Evolutionary conservation across 2,113 vertebrate genomes (phyloP), one percentile per base, ranked within the genome.

Genomic region (Gavia stellata): DNA sequence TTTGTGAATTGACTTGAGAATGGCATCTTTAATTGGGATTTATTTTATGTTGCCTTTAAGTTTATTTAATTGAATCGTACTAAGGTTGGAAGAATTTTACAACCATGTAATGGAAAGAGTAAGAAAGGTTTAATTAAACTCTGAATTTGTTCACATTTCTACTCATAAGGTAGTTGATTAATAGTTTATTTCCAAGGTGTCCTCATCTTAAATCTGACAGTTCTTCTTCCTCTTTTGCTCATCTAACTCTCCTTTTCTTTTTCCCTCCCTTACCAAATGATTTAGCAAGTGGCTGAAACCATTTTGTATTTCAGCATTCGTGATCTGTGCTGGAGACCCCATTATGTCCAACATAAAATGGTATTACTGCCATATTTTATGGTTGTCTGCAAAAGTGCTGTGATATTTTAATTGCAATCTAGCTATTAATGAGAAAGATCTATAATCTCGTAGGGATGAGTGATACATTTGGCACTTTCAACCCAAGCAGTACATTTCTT

Each of bases 381-480:
- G 68, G 70, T 70, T 87, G n/a, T 62, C 92, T 86, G 90, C 77
- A 75, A 55, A 81, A 81, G 72, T 52, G 80, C 75, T 66, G 50
- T 75, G 86, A 63, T 86, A 83, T 62, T 95, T 97, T 95, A 96
- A 86, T 87, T 95, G 80, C 81, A 67, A 28, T 82, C 68, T 77
- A 44, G 36, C 52, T 86, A 7, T 93, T 96, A 82, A 88, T 88
- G 86, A 86, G 78, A 49, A 82, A 93, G 74, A 77, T 93, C 79
- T 85, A 77, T 86, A 72, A 56, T 86, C 61, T 67, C 38, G 21
- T 52, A 33, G 81, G 44, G 20, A n/a, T 77, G 52, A 81, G 63
- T 50, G 86, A 82, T 45, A 45, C 36, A 16, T 78, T 53, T 89
- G 86, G n/a, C 68, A 72, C 56, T 87, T 95, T 56, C 36, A 74